Conservation (phyloP, 2,797 vertebrate genomes). For the Anguilla obscura region DNA sequence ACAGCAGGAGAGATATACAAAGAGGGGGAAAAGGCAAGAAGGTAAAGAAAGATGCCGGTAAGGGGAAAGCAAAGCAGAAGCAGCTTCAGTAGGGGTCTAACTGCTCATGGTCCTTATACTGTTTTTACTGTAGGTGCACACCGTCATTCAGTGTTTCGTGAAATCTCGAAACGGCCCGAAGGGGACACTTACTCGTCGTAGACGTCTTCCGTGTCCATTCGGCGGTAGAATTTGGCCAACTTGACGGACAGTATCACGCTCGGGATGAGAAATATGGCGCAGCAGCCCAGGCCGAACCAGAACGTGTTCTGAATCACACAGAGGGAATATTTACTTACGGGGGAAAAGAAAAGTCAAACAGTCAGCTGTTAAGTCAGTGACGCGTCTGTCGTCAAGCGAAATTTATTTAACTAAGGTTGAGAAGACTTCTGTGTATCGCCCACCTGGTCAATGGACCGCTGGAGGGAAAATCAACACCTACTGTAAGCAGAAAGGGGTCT, state of each 20-base stretch:
- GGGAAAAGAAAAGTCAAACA: not conserved
- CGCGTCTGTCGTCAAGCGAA: not conserved
- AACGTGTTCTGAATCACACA: constrained; percentile 83
- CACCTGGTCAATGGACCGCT: not conserved
- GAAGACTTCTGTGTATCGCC: not conserved
- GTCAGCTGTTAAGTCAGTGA: not conserved
- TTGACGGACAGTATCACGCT: constrained; percentile 90
- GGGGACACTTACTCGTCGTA: constrained; percentile 89
- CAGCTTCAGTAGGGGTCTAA: not conserved
- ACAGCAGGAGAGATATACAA: constrained; percentile 39
- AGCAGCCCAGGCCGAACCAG: constrained; percentile 93
- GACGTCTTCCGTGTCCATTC: constrained; percentile 97
- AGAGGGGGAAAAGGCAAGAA: not conserved
- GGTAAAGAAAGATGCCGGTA: constrained; percentile 23
- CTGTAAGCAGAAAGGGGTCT: not conserved
- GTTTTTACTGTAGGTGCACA: not conserved
- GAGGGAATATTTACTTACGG: constrained; percentile 7
- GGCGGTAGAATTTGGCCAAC: constrained; percentile 91
- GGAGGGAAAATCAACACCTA: not conserved
- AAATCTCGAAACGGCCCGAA: not conserved
- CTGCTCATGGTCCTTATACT: not conserved
- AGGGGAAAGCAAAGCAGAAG: constrained; percentile 48
- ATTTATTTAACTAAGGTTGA: not conserved
- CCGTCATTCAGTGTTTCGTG: not conserved
- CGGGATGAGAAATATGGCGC: constrained; percentile 83